Base-by-base conservation (phyloP, 92 coral and sea anemone genomes). In the Parazoanthus darwini region DNA sequence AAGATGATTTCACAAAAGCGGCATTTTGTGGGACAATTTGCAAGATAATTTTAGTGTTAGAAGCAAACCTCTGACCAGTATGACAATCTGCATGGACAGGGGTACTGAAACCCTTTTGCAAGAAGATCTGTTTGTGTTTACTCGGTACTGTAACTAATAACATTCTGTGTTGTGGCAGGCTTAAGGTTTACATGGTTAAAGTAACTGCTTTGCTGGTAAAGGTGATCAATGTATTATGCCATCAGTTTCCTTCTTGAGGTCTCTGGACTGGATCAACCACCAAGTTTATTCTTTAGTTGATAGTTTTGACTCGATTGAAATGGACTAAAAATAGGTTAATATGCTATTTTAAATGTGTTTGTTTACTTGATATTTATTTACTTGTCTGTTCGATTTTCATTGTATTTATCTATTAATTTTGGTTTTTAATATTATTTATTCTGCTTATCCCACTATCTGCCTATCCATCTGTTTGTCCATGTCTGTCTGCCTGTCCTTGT, bases 21-120 rank as follows among this genome's bases (percentile, higher is more conserved):
- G 66, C 66, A 78, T 38, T 22, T 43, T 22, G 5, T 22, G 4
- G 29, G 4, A 18, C 8, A 16, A 18, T 15, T 10, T 80, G 23
- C 39, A 33, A 26, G 14, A 33, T 37, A 29, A 23, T 18, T 1
- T 39, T 38, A 36, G 36, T 76, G 46, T 56, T 39, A 39, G 15
- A 7, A 44, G 8, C 23, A 16, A 22, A 16, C 20, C 43, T 20
- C 82, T 25, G 18, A 20, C 37, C 56, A 46, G 51, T 0, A 54
- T 54, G 59, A 78, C 82, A 78, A 50, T 29, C 39, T 78, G 82
- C 56, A 44, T 78, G 59, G 82, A 10, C 63, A 78, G 59, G 16
- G 37, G 65, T 48, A 78, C 82, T 48, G 66, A 46, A 29, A 29
- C 15, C 82, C 15, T 8, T 78, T 48, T 78, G 66, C 33, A 10